Base-by-base conservation (phyloP, 2,797 vertebrate species). In the Falco novaeseelandiae region DNA sequence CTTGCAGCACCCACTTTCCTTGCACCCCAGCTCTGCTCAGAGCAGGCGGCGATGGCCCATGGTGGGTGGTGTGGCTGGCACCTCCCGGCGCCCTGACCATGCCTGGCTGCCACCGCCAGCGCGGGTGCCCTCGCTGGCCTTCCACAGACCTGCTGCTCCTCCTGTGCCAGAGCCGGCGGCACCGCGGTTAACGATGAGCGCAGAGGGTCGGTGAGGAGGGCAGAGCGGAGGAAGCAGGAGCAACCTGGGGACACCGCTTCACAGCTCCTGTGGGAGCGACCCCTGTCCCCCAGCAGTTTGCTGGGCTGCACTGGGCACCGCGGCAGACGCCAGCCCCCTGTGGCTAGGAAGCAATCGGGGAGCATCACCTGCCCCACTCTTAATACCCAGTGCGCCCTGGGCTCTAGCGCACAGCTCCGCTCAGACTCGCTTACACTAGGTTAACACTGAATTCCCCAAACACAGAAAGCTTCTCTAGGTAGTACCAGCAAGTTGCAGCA, bases 331-430 rank as follows among this genome's bases (percentile, higher is more conserved):
- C 69, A 54, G 86, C 59, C 16, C 54, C 87, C 77, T 57, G 63
- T 18, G 65, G 89, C 90, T 83, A 57, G 52, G 83, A 86, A 61
- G 93, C 65, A 54, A 62, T 72, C 19, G 49, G 88, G 92, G 72
- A 87, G 67, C 92, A 93, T 72, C 87, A 78, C 90, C 79, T 65
- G 66, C 85, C 96, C 93, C 26, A 23, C 52, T 92, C 55, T 73
- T 12, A 62, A 57, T 7, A 32, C 70, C 62, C 70, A 61, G 95
- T 2, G 2, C 82, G 79, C 87, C 92, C 87, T 34, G 87, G 95
- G 95, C 57, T 93, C 87, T 25, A 54, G 95, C 70, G 19, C 86
- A 54, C 5, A 2, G 72, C 86, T 94, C 52, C 12, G 0, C 51
- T 63, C 51, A 29, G 51, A 44, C 78, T 11, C 21, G 51, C 83